A percentile compares a stretch with the other conserved stretches of the same genome.
These are phyloP conservation scores for Himantopus leucocephalus DNA, from an alignment of 2,113 vertebrate genomes.

Conservation along the genomic window DNA sequence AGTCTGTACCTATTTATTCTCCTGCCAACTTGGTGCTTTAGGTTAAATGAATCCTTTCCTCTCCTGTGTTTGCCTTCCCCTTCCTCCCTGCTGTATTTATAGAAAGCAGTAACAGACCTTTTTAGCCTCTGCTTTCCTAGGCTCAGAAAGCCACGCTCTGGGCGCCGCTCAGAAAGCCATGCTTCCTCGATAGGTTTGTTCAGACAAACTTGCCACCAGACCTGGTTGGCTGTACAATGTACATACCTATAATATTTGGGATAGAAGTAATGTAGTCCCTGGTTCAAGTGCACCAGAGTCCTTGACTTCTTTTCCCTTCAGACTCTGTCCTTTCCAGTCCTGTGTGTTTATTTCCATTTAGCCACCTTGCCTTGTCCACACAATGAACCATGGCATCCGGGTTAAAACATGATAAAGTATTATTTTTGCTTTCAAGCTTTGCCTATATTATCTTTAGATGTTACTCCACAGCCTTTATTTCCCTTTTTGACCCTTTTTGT, in stretches of 20 bases:
- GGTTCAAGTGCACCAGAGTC: background rate
- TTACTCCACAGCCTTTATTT: background rate
- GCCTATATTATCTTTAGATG: background rate
- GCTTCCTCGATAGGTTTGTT: background rate
- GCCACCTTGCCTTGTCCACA: background rate
- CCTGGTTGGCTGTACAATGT: background rate
- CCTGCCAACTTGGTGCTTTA: background rate
- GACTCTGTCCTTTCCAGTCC: background rate
- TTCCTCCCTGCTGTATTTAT: constrained; percentile 19
- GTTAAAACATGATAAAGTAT: background rate
- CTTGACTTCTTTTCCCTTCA: background rate
- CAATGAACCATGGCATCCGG: background rate
- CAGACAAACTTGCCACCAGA: background rate
- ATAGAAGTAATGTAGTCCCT: background rate
- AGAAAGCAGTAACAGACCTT: background rate
- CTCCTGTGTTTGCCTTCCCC: background rate
- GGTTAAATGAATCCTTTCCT: constrained; percentile 39
- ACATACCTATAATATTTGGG: background rate
- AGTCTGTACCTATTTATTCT: constrained; percentile 23
- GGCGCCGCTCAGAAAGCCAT: background rate
- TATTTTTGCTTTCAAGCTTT: background rate
- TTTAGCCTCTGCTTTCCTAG: background rate
- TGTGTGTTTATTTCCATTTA: background rate
- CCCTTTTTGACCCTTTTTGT: background rate
- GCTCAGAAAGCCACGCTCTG: background rate